A percentile compares a stretch with the other conserved stretches of the same genome.
phyloP scores from a whole-genome alignment of 1,140 invertebrate genomes.

The Aphaenogaster rudis region DNA sequence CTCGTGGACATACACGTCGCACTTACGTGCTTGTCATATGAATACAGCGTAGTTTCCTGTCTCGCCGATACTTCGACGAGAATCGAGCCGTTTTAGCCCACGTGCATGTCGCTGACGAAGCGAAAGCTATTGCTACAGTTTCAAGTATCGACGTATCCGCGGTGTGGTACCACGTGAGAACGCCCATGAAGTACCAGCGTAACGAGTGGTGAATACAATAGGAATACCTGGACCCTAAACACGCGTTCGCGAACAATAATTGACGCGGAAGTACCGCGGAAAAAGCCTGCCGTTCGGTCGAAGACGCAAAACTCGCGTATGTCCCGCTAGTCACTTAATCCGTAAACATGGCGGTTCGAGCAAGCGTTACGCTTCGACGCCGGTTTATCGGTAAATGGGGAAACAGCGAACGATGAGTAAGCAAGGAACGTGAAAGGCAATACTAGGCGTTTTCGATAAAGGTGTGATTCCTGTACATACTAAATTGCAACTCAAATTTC shows the following conservation, averaged over 20 bases:
- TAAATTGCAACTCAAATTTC: constrained; percentile 16
- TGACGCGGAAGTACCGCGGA: constrained; percentile 52
- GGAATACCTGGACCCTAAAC: constrained; percentile 33
- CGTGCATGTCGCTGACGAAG: constrained; percentile 54
- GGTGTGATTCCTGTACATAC: not conserved
- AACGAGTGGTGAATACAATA: constrained; percentile 48
- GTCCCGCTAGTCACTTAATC: constrained; percentile 59
- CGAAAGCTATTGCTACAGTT: constrained; percentile 62
- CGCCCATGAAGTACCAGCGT: constrained; percentile 7
- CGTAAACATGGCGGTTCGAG: constrained; percentile 57
- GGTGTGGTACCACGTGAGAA: constrained; percentile 22
- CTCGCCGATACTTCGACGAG: constrained; percentile 53
- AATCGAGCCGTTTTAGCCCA: constrained; percentile 54
- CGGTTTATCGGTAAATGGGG: constrained; percentile 54
- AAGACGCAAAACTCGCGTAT: constrained; percentile 22
- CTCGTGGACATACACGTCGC: constrained; percentile 26
- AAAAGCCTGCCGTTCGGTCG: constrained; percentile 23
- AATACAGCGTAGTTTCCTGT: constrained; percentile 49
- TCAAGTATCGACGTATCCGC: constrained; percentile 51
- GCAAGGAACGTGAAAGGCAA: constrained; percentile 1
- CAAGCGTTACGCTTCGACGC: constrained; percentile 40
- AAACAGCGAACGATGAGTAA: constrained; percentile 43
- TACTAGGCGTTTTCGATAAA: constrained; percentile 24
- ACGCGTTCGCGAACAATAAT: constrained; percentile 36
- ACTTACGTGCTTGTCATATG: constrained; percentile 4